Percentiles rank a stretch among this genome's conserved stretches.
Conservation (phyloP, 2,888 invertebrate genomes). For the Dryocosmus kuriphilus region DNA sequence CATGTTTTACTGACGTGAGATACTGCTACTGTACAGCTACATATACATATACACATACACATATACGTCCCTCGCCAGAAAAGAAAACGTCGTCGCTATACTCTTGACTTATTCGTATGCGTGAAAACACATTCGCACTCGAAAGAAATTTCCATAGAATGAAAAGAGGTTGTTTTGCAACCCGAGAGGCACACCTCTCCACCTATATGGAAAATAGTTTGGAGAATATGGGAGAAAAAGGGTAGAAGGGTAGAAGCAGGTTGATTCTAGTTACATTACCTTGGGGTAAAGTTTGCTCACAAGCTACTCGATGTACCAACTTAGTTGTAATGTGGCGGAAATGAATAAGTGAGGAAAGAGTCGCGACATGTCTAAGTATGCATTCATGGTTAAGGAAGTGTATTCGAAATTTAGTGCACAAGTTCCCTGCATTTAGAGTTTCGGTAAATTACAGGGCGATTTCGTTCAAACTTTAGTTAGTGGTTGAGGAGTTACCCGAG, state of each 20-base stretch:
- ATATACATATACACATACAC: neutral
- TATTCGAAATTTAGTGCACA: conserved; percentile 15
- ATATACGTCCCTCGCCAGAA: neutral
- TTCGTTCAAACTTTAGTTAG: neutral
- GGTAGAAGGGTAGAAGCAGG: neutral
- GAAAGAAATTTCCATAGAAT: neutral
- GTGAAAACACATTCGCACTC: neutral
- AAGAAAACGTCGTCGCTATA: neutral
- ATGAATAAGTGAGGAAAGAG: neutral
- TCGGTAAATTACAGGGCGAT: neutral
- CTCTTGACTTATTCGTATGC: neutral
- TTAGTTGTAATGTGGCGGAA: conserved; percentile 7
- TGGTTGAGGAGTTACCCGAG: no score
- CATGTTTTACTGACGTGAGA: neutral
- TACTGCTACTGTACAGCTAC: neutral
- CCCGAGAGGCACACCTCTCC: neutral
- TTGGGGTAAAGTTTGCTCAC: neutral
- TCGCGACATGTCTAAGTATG: neutral
- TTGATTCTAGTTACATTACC: neutral
- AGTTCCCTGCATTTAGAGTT: neutral
- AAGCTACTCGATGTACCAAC: neutral
- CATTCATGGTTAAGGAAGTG: neutral
- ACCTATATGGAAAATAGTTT: neutral
- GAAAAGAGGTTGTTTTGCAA: neutral
- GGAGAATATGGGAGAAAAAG: neutral